phyloP scores from a whole-genome alignment of 2,888 invertebrate genomes.

The Aromia moschata region DNA sequence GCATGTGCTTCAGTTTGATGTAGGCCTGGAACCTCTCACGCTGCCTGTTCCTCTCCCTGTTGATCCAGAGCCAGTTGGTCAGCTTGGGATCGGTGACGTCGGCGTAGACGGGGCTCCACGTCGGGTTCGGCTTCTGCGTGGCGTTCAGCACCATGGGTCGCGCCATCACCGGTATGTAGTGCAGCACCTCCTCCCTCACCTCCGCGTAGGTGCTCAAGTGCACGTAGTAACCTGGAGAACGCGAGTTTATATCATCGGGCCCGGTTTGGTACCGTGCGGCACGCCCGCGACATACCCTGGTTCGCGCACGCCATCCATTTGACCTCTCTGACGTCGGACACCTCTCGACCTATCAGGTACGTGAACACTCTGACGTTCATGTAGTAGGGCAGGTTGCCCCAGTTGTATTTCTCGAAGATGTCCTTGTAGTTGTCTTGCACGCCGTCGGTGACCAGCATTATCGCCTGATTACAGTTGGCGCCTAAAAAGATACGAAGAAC shows the following conservation, averaged over 20 bases:
- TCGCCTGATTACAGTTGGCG: conserved; percentile 86
- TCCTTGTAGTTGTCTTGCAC: conserved; percentile 94
- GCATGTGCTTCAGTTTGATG: conserved; percentile 64
- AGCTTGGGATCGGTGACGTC: conserved; percentile 92
- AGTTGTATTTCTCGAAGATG: conserved; percentile 91
- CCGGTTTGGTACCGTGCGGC: neutral
- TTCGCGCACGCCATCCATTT: conserved; percentile 99
- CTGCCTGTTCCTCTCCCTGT: conserved; percentile 82
- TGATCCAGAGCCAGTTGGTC: conserved; percentile 91
- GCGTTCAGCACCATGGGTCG: conserved; percentile 90
- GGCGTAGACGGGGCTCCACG: conserved; percentile 97
- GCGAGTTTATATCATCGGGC: neutral
- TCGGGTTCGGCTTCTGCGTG: conserved; percentile 82
- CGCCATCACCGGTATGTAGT: conserved; percentile 97
- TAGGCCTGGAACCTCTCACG: conserved; percentile 77
- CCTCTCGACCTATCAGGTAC: conserved; percentile 86
- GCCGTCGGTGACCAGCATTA: conserved; percentile 99
- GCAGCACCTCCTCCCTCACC: conserved; percentile 93
- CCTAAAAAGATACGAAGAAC: no score
- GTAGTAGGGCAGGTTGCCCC: conserved; percentile 76
- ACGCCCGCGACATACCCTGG: conserved; percentile 68
- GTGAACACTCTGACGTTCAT: conserved; percentile 97
- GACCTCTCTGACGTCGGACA: conserved; percentile 90
- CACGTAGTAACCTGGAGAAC: conserved; percentile 83
- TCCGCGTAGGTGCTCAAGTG: conserved; percentile 97